These are phyloP conservation scores for Glossophaga mutica DNA, from an alignment of 2,797 vertebrate species.

Conservation along the genomic window DNA sequence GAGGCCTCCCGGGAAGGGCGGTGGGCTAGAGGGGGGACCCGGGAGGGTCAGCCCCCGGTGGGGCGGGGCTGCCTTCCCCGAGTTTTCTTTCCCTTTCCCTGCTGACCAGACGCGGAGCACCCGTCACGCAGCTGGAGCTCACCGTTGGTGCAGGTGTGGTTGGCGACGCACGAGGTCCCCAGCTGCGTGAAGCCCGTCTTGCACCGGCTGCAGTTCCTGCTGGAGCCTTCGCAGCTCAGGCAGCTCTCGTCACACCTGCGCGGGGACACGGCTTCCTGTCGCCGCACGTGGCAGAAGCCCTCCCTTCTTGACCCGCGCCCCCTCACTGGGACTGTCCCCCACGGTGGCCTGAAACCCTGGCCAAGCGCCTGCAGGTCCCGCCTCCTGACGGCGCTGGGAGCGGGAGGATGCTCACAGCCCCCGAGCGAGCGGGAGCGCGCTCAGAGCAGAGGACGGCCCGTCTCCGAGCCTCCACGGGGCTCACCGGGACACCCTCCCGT, in stretches of 20 bases:
- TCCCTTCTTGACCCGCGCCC: too few relatives aligned
- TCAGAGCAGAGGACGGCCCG: rapidly evolving
- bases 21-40: background rate
- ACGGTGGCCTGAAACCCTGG: background rate
- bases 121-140: constrained; percentile 40
- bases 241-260: constrained; percentile 91
- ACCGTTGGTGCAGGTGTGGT: constrained; percentile 91
- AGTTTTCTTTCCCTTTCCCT: background rate
- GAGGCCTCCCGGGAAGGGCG: background rate
- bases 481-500: background rate
- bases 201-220: constrained; percentile 87
- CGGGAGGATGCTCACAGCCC: rapidly evolving
- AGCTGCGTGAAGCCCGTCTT: constrained; percentile 88
- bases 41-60: rapidly evolving
- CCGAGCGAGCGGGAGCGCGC: background rate
- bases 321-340: background rate
- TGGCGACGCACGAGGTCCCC: constrained; percentile 86
- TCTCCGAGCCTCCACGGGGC: background rate
- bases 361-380: rapidly evolving
- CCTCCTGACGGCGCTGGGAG: background rate
- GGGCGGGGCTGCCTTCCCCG: background rate
- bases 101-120: rapidly evolving
- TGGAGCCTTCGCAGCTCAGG: constrained; percentile 86
- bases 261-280: constrained; percentile 30
- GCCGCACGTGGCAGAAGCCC: background rate